Conservation (phyloP, 1,140 invertebrate genomes). For the Sinella curviseta region DNA sequence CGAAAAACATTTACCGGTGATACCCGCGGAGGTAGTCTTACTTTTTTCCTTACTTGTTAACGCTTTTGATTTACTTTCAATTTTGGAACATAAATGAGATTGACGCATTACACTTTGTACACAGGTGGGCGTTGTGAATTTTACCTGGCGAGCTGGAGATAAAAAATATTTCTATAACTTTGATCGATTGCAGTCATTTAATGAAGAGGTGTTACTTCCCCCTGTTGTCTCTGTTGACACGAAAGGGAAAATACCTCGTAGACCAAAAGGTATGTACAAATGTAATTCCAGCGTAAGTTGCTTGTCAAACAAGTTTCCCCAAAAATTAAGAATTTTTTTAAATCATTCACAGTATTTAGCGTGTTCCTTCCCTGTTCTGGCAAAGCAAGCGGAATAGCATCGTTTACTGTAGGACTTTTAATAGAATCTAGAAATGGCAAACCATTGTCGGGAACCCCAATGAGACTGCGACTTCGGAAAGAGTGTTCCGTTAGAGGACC, state of each 20-base stretch:
- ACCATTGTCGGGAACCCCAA: slow-evolving; percentile 81
- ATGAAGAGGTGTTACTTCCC: slow-evolving; percentile 77
- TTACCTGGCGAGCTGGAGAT: slow-evolving; percentile 83
- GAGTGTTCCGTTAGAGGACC: slow-evolving; percentile 88
- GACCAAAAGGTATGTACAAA: slow-evolving; percentile 84
- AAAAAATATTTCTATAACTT: slow-evolving; percentile 87
- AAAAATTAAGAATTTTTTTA: slow-evolving; percentile 20
- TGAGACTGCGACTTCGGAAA: slow-evolving; percentile 85
- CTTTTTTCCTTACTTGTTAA: background rate
- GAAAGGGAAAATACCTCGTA: slow-evolving; percentile 77
- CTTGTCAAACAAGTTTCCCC: background rate
- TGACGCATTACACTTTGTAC: slow-evolving; percentile 1
- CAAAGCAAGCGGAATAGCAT: slow-evolving; percentile 82
- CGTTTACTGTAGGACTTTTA: slow-evolving; percentile 82
- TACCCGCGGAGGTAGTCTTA: slow-evolving; percentile 77
- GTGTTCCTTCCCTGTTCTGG: slow-evolving; percentile 85
- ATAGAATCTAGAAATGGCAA: slow-evolving; percentile 75
- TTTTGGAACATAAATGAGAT: background rate
- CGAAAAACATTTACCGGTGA: slow-evolving; percentile 81
- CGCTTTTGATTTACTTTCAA: background rate
- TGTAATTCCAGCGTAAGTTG: slow-evolving; percentile 45
- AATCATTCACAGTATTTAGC: slow-evolving; percentile 75
- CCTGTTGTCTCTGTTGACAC: slow-evolving; percentile 84
- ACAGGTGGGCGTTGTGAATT: slow-evolving; percentile 74
- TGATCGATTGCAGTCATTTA: slow-evolving; percentile 76